Conservation (phyloP, 2,113 vertebrate genomes). For the Petrocephalus zakoni region DNA sequence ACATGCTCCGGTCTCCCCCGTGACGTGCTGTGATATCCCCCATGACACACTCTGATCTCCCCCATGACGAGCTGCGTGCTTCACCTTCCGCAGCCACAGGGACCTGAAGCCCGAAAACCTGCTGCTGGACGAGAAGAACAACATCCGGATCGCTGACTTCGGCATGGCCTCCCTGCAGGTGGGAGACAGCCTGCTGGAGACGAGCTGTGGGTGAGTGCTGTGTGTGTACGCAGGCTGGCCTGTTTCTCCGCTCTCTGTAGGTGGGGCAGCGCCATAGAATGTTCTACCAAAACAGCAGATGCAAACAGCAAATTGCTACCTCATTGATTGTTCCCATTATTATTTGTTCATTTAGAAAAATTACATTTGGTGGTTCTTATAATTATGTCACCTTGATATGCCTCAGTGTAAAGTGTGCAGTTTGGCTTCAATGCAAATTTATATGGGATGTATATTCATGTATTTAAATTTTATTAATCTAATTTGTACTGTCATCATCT, state of each 20-base stretch:
- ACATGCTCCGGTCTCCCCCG: background rate
- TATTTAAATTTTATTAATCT: background rate
- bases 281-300: background rate
- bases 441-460: background rate
- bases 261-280: background rate
- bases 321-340: background rate
- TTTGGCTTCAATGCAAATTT: background rate
- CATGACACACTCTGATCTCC: background rate
- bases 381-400: background rate
- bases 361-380: background rate
- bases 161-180: conserved; percentile 92
- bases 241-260: conserved; percentile 2
- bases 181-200: conserved; percentile 87
- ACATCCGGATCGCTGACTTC: conserved; percentile 88
- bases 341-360: background rate
- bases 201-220: conserved; percentile 83
- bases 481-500: background rate
- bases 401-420: background rate
- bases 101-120: conserved; percentile 90
- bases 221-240: background rate
- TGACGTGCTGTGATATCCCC: background rate
- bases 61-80: conserved; percentile 9
- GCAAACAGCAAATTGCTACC: background rate
- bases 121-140: conserved; percentile 87
- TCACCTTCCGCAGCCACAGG: conserved; percentile 67